These are phyloP conservation scores for Aurelia coerulea DNA, from an alignment of 30 jellyfish, hydroid and myxozoan species.

Conservation along the genomic window DNA sequence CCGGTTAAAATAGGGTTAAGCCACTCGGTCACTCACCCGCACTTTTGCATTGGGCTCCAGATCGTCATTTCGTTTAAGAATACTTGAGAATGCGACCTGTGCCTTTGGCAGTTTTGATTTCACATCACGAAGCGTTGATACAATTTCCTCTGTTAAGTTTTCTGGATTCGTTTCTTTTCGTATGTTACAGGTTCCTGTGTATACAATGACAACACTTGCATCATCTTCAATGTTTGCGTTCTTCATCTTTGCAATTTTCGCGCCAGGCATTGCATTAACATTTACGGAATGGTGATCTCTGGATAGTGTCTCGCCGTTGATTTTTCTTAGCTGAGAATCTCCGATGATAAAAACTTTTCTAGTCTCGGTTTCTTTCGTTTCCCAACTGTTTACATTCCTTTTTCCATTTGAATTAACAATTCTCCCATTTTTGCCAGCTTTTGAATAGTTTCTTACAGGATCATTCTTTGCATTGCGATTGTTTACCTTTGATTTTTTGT, in stretches of 20 bases:
- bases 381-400: too few species aligned
- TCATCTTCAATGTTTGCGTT: constrained; percentile 12
- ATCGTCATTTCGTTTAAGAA: constrained; percentile 27
- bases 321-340: too few species aligned
- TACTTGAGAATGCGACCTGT: background rate
- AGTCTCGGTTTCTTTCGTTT: too few species aligned
- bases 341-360: too few species aligned
- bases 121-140: constrained; percentile 9
- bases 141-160: constrained; percentile 34
- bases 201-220: constrained; percentile 12
- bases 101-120: background rate
- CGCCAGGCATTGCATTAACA: constrained; percentile 33
- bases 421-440: too few species aligned
- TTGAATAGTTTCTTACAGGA: too few species aligned
- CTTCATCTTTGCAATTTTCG: constrained; percentile 18
- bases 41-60: constrained; percentile 37
- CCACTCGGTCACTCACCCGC: too few species aligned
- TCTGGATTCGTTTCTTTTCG: constrained; percentile 27
- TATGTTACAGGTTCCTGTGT: constrained; percentile 38
- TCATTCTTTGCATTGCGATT: too few species aligned
- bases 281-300: constrained; percentile 26
- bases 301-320: constrained; percentile 24
- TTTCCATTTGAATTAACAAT: too few species aligned
- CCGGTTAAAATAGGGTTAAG: too few species aligned
- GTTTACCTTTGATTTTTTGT: too few species aligned